Conservation (phyloP, 2,113 vertebrate species). For the Athene cunicularia region DNA sequence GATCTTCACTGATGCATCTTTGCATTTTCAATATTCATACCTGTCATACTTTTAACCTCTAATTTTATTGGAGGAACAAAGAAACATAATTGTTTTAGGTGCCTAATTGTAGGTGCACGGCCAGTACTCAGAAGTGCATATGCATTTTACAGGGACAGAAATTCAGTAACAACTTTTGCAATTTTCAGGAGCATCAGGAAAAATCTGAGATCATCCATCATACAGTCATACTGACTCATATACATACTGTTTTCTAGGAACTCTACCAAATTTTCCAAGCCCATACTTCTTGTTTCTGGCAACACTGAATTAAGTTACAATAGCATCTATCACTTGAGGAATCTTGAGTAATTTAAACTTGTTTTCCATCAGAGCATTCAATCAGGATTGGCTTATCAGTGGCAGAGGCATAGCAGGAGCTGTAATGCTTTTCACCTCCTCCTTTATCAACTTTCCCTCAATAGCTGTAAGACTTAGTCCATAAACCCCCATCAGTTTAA, state of each 20-base stretch:
- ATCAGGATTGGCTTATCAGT: slow-evolving; percentile 19
- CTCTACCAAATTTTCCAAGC: not conserved
- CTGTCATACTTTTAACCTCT: not conserved
- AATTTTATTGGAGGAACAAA: not conserved
- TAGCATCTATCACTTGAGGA: not conserved
- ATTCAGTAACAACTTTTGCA: not conserved
- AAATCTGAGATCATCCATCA: not conserved
- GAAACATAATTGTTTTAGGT: not conserved
- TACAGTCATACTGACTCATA: not conserved
- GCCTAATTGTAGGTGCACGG: not conserved
- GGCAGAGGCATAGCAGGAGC: not conserved
- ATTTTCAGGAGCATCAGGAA: not conserved
- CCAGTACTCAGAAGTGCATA: not conserved
- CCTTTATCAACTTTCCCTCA: slow-evolving; percentile 3
- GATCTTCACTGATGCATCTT: not conserved
- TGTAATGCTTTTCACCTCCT: not conserved
- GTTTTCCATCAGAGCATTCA: not conserved
- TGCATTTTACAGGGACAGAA: not conserved
- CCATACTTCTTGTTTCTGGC: not conserved
- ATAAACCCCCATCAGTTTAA: slow-evolving; percentile 13
- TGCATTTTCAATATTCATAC: not conserved
- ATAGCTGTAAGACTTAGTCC: not conserved
- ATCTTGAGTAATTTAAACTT: slow-evolving; percentile 26
- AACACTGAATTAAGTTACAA: slow-evolving; percentile 15
- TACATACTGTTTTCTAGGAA: not conserved